Evolutionary conservation across 2,888 invertebrate species (phyloP).

Genomic region (Calliphora vomitoria): DNA sequence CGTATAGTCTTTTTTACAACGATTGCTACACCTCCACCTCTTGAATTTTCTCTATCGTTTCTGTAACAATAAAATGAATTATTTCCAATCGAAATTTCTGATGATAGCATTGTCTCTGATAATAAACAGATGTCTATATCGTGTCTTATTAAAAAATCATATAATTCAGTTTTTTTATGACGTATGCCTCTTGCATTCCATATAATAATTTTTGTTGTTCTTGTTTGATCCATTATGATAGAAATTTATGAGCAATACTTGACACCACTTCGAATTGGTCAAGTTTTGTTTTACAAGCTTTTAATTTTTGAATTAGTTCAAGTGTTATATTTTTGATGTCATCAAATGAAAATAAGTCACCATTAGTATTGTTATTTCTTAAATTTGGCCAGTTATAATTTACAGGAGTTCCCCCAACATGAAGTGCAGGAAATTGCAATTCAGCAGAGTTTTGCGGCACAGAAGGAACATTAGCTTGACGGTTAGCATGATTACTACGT

Average conservation of each 20-base stretch:
- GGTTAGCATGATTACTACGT: too few relatives aligned
- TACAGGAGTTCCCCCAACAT: neutral
- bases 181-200: neutral
- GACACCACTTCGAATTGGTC: slow-evolving; percentile 60
- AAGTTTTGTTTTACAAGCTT: slow-evolving; percentile 58
- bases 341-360: slow-evolving; percentile 32
- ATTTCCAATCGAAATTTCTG: neutral
- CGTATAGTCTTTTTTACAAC: slow-evolving; percentile 1
- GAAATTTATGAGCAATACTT: slow-evolving; percentile 55
- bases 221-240: slow-evolving; percentile 24
- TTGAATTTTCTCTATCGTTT: neutral
- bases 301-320: slow-evolving; percentile 51
- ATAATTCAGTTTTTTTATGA: neutral
- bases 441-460: neutral
- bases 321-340: slow-evolving; percentile 52
- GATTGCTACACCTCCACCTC: slow-evolving; percentile 15
- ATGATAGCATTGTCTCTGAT: slow-evolving; percentile 1
- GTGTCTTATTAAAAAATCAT: neutral
- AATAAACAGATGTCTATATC: slow-evolving; percentile 25
- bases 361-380: neutral
- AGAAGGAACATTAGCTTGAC: too few relatives aligned
- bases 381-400: slow-evolving; percentile 3
- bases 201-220: too few relatives aligned
- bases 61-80: slow-evolving; percentile 13
- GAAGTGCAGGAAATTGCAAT: neutral